Evolutionary conservation across 2,888 invertebrate genomes (phyloP).

Genomic region (Timema cristinae): DNA sequence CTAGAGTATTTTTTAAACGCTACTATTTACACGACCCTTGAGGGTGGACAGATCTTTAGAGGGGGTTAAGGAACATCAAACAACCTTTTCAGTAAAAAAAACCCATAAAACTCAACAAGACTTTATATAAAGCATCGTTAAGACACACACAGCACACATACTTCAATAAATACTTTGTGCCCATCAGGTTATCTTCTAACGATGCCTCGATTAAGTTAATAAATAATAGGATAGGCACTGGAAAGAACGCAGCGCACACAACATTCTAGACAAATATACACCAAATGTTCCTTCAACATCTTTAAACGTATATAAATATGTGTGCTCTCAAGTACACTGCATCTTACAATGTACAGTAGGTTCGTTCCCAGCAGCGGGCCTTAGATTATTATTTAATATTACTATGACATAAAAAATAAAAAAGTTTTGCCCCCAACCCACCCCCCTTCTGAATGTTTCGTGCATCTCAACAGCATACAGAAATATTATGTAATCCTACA

Average conservation of each 20-base stretch:
- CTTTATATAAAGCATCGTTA: conserved; percentile 17
- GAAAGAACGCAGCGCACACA: conserved; percentile 29
- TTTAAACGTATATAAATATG: conserved; percentile 24
- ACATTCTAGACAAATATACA: conserved; percentile 20
- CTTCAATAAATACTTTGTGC: conserved; percentile 23
- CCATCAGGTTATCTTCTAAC: conserved; percentile 12
- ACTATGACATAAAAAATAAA: conserved; percentile 39
- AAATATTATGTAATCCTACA: conserved; percentile 36
- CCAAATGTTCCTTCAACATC: conserved; percentile 15
- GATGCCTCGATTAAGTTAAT: conserved; percentile 23
- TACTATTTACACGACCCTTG: conserved; percentile 37
- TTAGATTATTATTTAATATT: conserved; percentile 12
- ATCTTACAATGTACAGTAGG: conserved; percentile 22
- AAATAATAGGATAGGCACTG: conserved; percentile 28
- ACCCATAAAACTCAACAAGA: conserved; percentile 22
- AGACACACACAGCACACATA: conserved; percentile 16
- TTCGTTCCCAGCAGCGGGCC: conserved; percentile 28
- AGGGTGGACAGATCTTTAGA: conserved; percentile 36
- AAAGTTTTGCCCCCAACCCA: conserved; percentile 44
- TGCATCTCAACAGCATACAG: conserved; percentile 84
- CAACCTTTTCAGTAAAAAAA: conserved; percentile 26
- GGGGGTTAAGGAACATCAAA: conserved; percentile 35
- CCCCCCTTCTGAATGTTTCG: conserved; percentile 82
- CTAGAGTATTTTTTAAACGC: conserved; percentile 25
- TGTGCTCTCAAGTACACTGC: conserved; percentile 25